Evolutionary conservation across 2,113 vertebrate species (phyloP), one percentile per base, ranked within the genome.

Genomic region (Muscicapa adusta): DNA sequence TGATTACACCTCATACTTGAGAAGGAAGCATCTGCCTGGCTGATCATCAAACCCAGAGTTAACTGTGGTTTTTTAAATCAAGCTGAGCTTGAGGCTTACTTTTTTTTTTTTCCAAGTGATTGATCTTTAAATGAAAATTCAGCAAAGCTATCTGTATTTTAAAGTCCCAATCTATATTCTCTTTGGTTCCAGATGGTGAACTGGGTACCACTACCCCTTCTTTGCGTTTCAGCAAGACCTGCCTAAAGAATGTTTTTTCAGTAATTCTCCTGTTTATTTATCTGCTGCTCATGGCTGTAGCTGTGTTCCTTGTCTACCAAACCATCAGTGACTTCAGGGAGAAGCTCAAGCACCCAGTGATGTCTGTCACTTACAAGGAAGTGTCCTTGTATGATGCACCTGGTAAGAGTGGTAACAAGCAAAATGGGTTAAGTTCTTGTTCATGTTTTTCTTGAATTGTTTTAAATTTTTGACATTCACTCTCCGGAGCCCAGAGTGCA

Each of bases 341-440:
- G 85, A 99, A 99, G 85, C 97, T 99, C 77, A 99, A 98, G 91
- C 98, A 99, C 89, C 99, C 99, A 0, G 99, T 99, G 74, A 99
- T 99, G 99, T 99, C 99, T 0, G 99, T 99, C 94, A 99, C 98
- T 38, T 99, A 99, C 94, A 99, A 99, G 93, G 99, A 99, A 88
- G 99, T 99, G 29, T 98, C 98, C 43, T 96, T 93, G n/a, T 99
- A 99, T 2, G 97, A 98, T 7, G 98, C 98, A 6, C 99, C 99
- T 63, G 99, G 99, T 99, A 95, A 90, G 98, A 93, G 56, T 1
- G 0, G n/a, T 89, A 56, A 48, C n/a, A 58, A 71, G 71, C 5
- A 36, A 56, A 77, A 22, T 15, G 18, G 24, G 4, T 80, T 16
- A 15, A 85, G 33, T 34, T 78, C 45, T 22, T 53, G 24, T 47